Evolutionary conservation across 1,140 invertebrate species (phyloP).

Genomic region (Drosophila virilis): DNA sequence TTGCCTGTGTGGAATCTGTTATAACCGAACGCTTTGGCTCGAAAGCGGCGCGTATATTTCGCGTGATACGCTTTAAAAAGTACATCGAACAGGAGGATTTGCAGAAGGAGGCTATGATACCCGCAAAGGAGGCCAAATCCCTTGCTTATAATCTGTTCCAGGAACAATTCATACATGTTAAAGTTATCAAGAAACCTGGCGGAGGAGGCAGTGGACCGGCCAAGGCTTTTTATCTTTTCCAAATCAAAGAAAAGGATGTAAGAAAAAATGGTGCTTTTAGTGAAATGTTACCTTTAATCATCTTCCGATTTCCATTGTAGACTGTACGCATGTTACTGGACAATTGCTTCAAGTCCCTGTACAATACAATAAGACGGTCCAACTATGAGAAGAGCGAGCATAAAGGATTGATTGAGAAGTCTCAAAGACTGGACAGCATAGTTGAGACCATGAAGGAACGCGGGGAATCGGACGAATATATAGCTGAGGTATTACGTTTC

Average conservation of each 20-base stretch:
- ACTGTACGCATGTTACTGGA: constrained; percentile 90
- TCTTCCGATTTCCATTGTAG: constrained; percentile 69
- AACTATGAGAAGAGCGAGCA: constrained; percentile 87
- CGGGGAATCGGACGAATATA: constrained; percentile 90
- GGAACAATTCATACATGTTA: constrained; percentile 90
- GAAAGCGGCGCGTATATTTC: constrained; percentile 94
- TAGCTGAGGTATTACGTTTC: constrained; percentile 87
- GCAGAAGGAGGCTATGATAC: constrained; percentile 94
- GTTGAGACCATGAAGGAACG: constrained; percentile 90
- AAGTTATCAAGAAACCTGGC: constrained; percentile 84
- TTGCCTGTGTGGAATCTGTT: constrained; percentile 89
- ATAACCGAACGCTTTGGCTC: constrained; percentile 93
- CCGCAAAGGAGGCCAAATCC: constrained; percentile 94
- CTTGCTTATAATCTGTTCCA: constrained; percentile 92
- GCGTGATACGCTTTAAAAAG: constrained; percentile 90
- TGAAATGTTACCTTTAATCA: constrained; percentile 3
- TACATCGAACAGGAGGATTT: constrained; percentile 95
- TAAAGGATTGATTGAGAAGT: constrained; percentile 93
- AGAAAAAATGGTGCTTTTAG: not conserved
- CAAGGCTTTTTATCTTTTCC: constrained; percentile 90
- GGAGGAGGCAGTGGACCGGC: constrained; percentile 85
- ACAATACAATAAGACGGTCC: constrained; percentile 88
- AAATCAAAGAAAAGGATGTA: constrained; percentile 87
- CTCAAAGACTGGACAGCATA: constrained; percentile 92
- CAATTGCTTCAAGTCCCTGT: constrained; percentile 90